Conservation (phyloP, 2,113 vertebrate genomes). For the Columbina picui region DNA sequence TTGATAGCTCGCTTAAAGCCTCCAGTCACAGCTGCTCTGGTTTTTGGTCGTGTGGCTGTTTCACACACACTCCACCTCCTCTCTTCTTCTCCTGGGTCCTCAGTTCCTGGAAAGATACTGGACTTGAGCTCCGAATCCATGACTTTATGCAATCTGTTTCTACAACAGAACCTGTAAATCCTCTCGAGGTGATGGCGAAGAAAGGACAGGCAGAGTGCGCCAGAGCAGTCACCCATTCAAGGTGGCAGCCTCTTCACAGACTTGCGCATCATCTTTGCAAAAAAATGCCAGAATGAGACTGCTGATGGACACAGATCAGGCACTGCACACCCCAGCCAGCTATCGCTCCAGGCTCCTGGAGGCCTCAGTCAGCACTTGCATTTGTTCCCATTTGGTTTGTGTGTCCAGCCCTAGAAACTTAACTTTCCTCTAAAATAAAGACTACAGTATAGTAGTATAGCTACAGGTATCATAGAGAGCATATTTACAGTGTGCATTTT, state of each 20-base stretch:
- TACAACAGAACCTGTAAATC: neutral
- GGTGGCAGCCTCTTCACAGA: neutral
- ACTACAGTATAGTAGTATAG: fast-evolving
- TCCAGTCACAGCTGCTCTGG: neutral
- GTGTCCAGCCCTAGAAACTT: neutral
- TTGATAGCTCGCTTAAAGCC: neutral
- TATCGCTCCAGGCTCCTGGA: neutral
- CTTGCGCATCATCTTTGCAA: neutral
- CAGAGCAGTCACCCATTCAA: neutral
- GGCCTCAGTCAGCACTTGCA: neutral
- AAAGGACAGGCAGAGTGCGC: neutral
- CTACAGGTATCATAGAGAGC: fast-evolving
- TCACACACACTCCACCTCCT: neutral
- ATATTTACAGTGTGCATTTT: fast-evolving
- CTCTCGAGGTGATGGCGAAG: neutral
- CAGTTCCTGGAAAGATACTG: neutral
- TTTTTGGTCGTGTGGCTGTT: fast-evolving
- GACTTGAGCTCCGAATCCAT: neutral
- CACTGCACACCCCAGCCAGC: neutral
- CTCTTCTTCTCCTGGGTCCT: neutral
- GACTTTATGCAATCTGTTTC: neutral
- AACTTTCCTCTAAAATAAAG: neutral
- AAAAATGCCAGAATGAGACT: neutral
- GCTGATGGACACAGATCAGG: neutral
- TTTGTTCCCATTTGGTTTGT: neutral